A percentile compares a stretch with the other conserved stretches of the same genome.
Evolutionary conservation across 2,888 invertebrate genomes (phyloP).

Genomic region (Drosophila phalerata): DNA sequence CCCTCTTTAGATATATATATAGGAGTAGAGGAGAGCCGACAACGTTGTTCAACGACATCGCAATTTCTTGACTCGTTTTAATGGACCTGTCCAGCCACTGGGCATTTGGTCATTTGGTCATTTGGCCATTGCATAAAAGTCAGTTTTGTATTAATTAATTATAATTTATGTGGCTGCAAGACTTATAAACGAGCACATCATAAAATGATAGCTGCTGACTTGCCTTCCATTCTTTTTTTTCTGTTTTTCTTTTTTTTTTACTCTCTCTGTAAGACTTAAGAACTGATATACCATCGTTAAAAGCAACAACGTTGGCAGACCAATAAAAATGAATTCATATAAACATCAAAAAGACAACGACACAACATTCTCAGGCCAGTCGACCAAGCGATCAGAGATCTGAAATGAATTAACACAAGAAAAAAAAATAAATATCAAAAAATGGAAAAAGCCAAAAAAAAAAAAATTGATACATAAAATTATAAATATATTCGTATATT

Average conservation of each 20-base stretch:
- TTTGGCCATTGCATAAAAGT: conserved; percentile 66
- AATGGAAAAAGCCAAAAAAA: conserved; percentile 20
- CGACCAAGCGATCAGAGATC: conserved; percentile 31
- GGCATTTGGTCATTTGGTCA: conserved; percentile 49
- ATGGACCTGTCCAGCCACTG: conserved; percentile 45
- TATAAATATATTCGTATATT: conserved; percentile 55
- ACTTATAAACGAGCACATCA: conserved; percentile 71
- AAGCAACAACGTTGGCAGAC: conserved; percentile 62
- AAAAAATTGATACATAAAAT: conserved; percentile 25
- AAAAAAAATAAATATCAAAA: conserved; percentile 21
- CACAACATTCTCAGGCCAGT: conserved; percentile 27
- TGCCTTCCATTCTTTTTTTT: conserved; percentile 1
- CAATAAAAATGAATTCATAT: conserved; percentile 75
- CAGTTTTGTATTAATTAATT: conserved; percentile 76
- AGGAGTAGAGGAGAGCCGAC: neutral
- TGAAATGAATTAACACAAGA: conserved; percentile 59
- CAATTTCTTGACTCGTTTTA: conserved; percentile 30
- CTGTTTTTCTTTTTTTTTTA: neutral
- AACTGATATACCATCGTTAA: conserved; percentile 58
- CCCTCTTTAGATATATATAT: neutral
- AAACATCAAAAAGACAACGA: conserved; percentile 68
- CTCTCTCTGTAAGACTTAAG: conserved; percentile 36
- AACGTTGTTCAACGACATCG: neutral
- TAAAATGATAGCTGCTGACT: conserved; percentile 65
- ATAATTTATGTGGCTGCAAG: conserved; percentile 77